Conservation (phyloP, 2,888 invertebrate species). For the Epiblema foenella region DNA sequence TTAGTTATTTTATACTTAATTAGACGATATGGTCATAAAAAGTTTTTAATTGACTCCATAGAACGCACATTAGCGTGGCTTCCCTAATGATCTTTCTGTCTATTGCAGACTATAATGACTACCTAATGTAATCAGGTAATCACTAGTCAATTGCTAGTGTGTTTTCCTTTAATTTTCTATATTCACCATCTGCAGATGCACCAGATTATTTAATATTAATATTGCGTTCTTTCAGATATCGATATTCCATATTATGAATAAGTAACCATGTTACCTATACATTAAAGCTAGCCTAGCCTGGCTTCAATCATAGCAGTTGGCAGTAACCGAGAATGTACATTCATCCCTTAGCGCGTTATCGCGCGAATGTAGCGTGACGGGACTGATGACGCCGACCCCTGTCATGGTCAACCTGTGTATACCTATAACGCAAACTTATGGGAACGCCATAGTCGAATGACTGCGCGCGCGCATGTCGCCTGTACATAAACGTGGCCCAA, state of each 20-base stretch:
- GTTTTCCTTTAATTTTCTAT: background rate
- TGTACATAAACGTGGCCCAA: background rate
- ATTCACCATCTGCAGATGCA: background rate
- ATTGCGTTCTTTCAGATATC: constrained; percentile 1
- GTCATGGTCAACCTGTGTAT: no score
- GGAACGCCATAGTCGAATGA: no score
- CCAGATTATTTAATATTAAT: constrained; percentile 14
- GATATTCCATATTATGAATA: background rate
- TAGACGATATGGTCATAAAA: background rate
- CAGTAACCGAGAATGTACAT: background rate
- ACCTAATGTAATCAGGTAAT: background rate
- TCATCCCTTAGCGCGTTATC: no score
- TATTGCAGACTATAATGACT: no score
- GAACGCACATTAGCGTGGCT: no score
- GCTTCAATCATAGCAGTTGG: background rate
- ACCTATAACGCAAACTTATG: no score
- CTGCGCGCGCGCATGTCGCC: no score
- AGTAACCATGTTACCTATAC: background rate
- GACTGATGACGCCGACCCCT: no score
- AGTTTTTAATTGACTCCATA: no score
- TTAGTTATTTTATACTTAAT: background rate
- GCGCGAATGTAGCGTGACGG: no score
- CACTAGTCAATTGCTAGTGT: background rate
- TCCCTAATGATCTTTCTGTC: no score
- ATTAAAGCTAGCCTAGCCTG: background rate